Evolutionary conservation across 2,113 vertebrate genomes (phyloP).

Genomic region (Irena cyanogastra): DNA sequence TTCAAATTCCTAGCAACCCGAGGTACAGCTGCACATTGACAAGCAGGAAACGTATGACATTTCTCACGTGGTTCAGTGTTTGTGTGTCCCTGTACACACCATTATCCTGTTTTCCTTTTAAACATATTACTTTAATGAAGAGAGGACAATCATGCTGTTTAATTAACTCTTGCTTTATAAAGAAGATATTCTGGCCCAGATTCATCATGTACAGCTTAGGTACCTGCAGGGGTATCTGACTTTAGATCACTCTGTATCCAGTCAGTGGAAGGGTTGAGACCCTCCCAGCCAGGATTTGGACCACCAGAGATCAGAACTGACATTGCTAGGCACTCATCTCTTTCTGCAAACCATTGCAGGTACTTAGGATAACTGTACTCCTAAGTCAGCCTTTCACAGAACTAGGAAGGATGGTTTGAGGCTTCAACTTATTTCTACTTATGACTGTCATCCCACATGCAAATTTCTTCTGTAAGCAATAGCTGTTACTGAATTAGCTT

Average conservation of each 20-base stretch:
- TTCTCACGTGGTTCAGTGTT: background rate
- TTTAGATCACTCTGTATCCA: background rate
- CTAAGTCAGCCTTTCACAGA: background rate
- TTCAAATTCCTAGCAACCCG: background rate
- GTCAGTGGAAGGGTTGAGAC: background rate
- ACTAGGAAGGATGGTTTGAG: background rate
- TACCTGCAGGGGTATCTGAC: background rate
- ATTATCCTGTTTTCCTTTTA: slow-evolving; percentile 10
- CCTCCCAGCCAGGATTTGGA: background rate
- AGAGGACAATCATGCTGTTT: background rate
- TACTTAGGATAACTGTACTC: background rate
- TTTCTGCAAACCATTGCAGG: background rate
- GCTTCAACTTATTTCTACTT: background rate
- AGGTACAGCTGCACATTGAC: background rate
- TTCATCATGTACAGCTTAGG: background rate
- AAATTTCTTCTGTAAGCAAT: background rate
- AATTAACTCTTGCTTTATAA: background rate
- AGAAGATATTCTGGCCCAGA: background rate
- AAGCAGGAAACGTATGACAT: background rate
- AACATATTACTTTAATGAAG: background rate
- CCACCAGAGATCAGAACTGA: background rate
- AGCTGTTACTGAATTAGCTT: background rate
- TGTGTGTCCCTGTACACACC: background rate
- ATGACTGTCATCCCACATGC: background rate
- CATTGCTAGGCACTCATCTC: background rate